Evolutionary conservation across 2,797 vertebrate species (phyloP).

Genomic region (Chiroxiphia lanceolata): DNA sequence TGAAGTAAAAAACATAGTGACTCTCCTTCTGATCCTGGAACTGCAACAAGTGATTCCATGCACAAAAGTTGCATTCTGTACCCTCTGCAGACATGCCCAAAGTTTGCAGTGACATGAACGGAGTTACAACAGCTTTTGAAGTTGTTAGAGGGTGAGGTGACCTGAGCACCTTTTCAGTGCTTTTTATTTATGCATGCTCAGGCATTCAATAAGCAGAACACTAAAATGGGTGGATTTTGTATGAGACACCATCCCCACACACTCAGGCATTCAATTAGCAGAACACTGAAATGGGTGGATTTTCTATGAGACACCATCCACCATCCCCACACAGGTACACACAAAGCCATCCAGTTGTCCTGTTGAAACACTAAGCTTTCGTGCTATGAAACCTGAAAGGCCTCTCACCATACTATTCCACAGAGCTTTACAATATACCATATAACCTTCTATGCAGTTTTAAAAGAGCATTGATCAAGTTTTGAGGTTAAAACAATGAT

Average conservation of each 20-base stretch:
- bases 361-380: background rate
- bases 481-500: background rate
- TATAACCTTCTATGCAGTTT: background rate
- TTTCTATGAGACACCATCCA: background rate
- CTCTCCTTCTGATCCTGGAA: background rate
- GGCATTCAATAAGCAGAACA: background rate
- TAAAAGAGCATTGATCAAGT: background rate
- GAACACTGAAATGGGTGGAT: background rate
- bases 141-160: background rate
- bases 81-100: background rate
- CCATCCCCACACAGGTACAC: too few species aligned
- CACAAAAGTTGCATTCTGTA: background rate
- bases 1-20: background rate
- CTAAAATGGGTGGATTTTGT: background rate
- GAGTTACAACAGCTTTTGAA: background rate
- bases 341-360: background rate
- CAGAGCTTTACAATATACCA: background rate
- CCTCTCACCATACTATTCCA: background rate
- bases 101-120: background rate
- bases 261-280: background rate
- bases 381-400: background rate
- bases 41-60: background rate
- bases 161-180: background rate
- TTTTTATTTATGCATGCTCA: background rate
- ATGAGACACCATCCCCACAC: background rate